These are phyloP conservation scores for Clarias macrocephalus DNA, from an alignment of 2,113 vertebrate genomes.

Conservation along the genomic window DNA sequence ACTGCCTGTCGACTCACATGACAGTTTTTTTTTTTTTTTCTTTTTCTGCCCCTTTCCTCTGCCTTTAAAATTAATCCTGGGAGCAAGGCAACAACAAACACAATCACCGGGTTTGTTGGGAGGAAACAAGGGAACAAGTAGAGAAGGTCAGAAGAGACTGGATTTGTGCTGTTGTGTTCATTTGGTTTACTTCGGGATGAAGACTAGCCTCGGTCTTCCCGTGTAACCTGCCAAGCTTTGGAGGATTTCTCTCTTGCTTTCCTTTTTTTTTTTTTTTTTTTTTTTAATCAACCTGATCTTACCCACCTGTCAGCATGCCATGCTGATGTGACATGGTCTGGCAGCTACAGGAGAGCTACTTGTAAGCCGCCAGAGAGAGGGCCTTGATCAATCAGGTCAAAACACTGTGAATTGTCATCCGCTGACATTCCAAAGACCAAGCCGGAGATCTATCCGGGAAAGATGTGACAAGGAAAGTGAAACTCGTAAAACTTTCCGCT, in stretches of 20 bases:
- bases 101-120: constrained; percentile 48
- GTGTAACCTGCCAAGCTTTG: constrained; percentile 42
- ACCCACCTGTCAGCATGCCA: constrained; percentile 60
- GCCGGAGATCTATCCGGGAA: constrained; percentile 17
- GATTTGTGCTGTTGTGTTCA: constrained; percentile 9
- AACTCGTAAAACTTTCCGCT: constrained; percentile 15
- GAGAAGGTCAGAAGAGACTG: constrained; percentile 14
- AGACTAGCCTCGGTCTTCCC: constrained; percentile 20
- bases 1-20: constrained; percentile 98
- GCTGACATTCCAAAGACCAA: constrained; percentile 63
- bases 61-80: constrained; percentile 83
- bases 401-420: constrained; percentile 59
- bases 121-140: constrained; percentile 19
- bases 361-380: constrained; percentile 59
- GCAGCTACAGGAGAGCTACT: constrained; percentile 54
- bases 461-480: constrained; percentile 38
- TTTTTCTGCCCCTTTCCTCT: constrained; percentile 71
- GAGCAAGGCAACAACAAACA: constrained; percentile 82
- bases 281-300: constrained; percentile 50
- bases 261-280: background rate
- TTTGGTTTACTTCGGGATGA: constrained; percentile 24
- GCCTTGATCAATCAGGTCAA: constrained; percentile 73
- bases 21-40: constrained; percentile 87
- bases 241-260: constrained; percentile 18
- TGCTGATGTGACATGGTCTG: constrained; percentile 58